Evolutionary conservation across 1,140 invertebrate genomes (phyloP), one percentile per base, ranked within the genome.

Genomic region (Harlomillsia oculata): DNA sequence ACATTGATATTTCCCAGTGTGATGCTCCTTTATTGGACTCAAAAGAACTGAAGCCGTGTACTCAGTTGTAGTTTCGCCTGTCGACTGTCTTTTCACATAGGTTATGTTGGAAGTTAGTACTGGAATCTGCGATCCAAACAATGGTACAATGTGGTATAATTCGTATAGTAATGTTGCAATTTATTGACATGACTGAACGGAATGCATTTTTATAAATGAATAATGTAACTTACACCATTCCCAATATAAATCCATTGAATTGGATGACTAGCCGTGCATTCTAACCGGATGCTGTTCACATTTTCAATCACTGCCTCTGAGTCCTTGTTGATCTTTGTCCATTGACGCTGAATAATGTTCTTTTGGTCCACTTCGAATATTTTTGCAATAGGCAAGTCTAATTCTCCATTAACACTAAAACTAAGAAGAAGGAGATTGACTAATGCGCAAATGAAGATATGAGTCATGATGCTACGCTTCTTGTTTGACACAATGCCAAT

Each of bases 161-260:
- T 39, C 1, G 20, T 0, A 46, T 20, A 14, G n/a, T 21, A 18
- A 16, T 32, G 16, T 34, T 13, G 29, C 25, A 48, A 30, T 5
- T 29, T 48, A 9, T 9, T 23, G 26, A 45, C 9, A 25, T 13
- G 5, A 9, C 8, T 13, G 5, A n/a, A 34, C 36, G 13, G 16
- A n/a, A 21, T 1, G 21, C 28, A 45, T 45, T 50, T 50, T 13
- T 3, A 36, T 36, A 28, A 20, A 1, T 30, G 32, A 23, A 20
- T 36, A 11, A 36, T 13, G 21, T 21, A 0, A 3, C 55, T 41
- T 49, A 62, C 57, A 18, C 61, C 61, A 53, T 59, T 53, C 18
- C 61, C 61, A 16, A 20, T 40, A 29, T 63, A 63, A 46, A 63
- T 46, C 52, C 53, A 63, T 50, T 63, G 61, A 6, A 63, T 49